A percentile compares a stretch with the other conserved stretches of the same genome.
Evolutionary conservation across 2,888 invertebrate species (phyloP).

Genomic region (Cephus nigrinus): DNA sequence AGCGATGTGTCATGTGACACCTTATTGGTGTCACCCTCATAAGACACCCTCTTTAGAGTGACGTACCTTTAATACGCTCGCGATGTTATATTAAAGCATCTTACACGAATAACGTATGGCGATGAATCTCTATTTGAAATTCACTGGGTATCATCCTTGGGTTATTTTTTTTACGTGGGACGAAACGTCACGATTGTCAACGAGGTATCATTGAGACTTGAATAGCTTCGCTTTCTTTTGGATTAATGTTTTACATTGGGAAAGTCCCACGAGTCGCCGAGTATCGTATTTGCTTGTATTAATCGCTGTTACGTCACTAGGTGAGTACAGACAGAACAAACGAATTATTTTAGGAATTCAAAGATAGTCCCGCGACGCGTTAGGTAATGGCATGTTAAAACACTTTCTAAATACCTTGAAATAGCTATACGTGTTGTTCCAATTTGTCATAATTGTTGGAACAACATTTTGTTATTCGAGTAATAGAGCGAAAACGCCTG

Average conservation of each 20-base stretch:
- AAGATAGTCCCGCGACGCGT: neutral
- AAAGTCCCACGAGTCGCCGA: too few relatives aligned
- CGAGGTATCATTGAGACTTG: neutral
- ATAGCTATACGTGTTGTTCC: too few relatives aligned
- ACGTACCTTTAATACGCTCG: slow-evolving; percentile 4
- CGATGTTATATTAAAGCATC: neutral
- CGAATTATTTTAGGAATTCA: neutral
- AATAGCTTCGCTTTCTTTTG: too few relatives aligned
- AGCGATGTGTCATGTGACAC: neutral
- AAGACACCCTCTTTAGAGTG: slow-evolving; percentile 1
- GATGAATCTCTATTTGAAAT: neutral
- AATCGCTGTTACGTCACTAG: neutral
- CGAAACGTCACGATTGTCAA: neutral
- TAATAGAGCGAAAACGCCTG: neutral
- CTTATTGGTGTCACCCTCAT: slow-evolving; percentile 1
- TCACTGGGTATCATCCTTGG: neutral
- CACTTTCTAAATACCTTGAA: too few relatives aligned
- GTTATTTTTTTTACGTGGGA: neutral
- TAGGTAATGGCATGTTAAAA: neutral
- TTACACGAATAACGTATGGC: neutral
- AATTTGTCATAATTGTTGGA: too few relatives aligned
- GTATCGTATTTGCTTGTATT: neutral
- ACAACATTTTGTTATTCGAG: neutral
- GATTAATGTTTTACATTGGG: too few relatives aligned
- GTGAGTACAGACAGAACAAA: neutral